A percentile compares a stretch with the other conserved stretches of the same genome.
These are phyloP conservation scores for Sphaerophoria rueppellii DNA, from an alignment of 2,888 invertebrate genomes.

Conservation along the genomic window DNA sequence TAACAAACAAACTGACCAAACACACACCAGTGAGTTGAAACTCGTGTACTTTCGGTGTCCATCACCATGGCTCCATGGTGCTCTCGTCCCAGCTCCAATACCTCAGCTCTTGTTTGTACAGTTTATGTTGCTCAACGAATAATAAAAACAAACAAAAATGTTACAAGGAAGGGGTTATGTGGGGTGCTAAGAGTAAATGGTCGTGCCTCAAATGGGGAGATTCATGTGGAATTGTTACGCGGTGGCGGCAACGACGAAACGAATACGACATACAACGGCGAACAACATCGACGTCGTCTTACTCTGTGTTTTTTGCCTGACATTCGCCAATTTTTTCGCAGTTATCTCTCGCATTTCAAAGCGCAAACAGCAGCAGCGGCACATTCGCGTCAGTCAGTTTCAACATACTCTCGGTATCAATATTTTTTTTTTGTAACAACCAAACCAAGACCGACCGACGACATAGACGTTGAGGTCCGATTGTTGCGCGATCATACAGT, in stretches of 20 bases:
- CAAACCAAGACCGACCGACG: conserved; percentile 53
- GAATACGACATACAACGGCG: neutral
- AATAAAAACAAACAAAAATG: neutral
- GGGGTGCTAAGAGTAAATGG: conserved; percentile 16
- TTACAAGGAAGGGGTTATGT: neutral
- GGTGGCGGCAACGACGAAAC: conserved; percentile 40
- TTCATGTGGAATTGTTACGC: conserved; percentile 70
- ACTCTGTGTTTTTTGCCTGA: conserved; percentile 71
- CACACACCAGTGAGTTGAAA: conserved; percentile 18
- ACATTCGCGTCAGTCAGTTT: conserved; percentile 76
- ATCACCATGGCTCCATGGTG: neutral
- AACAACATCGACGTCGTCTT: conserved; percentile 14
- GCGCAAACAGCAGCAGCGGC: conserved; percentile 77
- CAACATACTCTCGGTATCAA: conserved; percentile 52
- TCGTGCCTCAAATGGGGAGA: conserved; percentile 62
- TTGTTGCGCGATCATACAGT: conserved; percentile 68
- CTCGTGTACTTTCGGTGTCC: neutral
- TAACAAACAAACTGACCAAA: conserved; percentile 29
- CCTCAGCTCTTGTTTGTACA: neutral
- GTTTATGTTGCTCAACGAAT: conserved; percentile 28
- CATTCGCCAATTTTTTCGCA: conserved; percentile 76
- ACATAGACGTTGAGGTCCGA: conserved; percentile 9
- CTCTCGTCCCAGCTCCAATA: conserved; percentile 33
- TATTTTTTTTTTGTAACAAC: neutral
- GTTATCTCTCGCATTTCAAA: conserved; percentile 80